Conservation (phyloP, 2,113 vertebrate genomes). For the Sinocyclocheilus grahami region DNA sequence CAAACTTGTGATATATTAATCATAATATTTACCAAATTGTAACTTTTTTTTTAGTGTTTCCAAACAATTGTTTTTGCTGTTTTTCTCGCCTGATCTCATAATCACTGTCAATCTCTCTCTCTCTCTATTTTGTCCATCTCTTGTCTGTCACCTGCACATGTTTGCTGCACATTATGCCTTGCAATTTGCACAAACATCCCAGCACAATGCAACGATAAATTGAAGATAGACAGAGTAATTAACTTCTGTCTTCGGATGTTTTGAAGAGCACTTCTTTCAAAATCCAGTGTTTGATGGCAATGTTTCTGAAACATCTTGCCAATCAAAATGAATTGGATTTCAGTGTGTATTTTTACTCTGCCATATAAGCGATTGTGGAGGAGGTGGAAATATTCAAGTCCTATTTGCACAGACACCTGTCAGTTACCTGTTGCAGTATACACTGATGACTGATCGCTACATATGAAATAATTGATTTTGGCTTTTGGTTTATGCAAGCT, state of each 20-base stretch:
- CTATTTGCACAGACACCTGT: not conserved
- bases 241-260: not conserved
- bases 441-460: not conserved
- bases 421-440: not conserved
- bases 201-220: conserved; percentile 8
- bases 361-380: not conserved
- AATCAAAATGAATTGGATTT: conserved; percentile 2
- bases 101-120: not conserved
- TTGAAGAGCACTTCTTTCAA: not conserved
- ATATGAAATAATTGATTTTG: not conserved
- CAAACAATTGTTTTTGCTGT: not conserved
- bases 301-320: not conserved
- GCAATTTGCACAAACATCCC: conserved; percentile 1
- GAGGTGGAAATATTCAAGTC: not conserved
- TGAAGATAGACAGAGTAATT: not conserved
- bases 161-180: not conserved
- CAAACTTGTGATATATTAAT: not conserved
- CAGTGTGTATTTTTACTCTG: not conserved
- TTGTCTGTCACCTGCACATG: not conserved
- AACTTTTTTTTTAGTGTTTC: not conserved
- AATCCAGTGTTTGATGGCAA: not conserved
- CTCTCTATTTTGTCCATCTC: not conserved
- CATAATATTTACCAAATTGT: not conserved
- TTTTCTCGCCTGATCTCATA: not conserved
- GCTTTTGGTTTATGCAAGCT: not conserved